Base-by-base conservation (phyloP, 1,140 invertebrate species). In the Ganaspis sp. region DNA sequence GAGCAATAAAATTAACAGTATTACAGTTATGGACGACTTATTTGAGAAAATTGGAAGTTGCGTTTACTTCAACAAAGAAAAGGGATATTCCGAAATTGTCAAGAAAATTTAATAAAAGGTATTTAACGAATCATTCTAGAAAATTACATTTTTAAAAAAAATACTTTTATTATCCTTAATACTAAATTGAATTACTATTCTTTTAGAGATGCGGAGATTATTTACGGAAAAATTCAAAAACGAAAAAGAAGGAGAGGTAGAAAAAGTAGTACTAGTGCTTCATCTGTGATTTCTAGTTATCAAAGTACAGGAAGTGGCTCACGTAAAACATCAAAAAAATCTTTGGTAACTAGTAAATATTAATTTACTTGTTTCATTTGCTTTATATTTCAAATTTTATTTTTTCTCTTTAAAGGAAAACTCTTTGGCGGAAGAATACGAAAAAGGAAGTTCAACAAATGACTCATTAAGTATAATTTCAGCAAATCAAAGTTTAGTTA, bases 11-110 rank as follows among this genome's bases (percentile, higher is more conserved):
- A 88, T 70, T 90, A 34, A 92, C 92, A 76, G 85, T 93, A 5
- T 89, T 94, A 21, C 93, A 94, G 77, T 78, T 95, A n/a, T 95
- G 94, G 94, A 89, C 93, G 21, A 87, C 86, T 0, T 95, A 94
- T 86, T 88, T 95, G 78, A 82, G 90, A 37, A 92, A 92, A 81
- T 86, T 93, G 73, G 92, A 94, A 87, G 92, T 94, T 12, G 93
- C 93, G 8, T 94, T 94, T 79, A 91, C 91, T 75, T 92, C 92
- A 4, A 90, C 86, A 19, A 88, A 85, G 1, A 78, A 81, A 9
- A 90, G 90, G 73, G 42, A 72, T 6, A 69, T 92, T 29, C 94
- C 94, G 11, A 93, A 92, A 83, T 81, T 95, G 12, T 87, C 92
- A 53, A 84, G 90, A 26, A 87, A 87, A 21, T 92, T 90, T 80